Conservation (phyloP, 2,113 vertebrate genomes). For the Hippocampus barbouri region DNA sequence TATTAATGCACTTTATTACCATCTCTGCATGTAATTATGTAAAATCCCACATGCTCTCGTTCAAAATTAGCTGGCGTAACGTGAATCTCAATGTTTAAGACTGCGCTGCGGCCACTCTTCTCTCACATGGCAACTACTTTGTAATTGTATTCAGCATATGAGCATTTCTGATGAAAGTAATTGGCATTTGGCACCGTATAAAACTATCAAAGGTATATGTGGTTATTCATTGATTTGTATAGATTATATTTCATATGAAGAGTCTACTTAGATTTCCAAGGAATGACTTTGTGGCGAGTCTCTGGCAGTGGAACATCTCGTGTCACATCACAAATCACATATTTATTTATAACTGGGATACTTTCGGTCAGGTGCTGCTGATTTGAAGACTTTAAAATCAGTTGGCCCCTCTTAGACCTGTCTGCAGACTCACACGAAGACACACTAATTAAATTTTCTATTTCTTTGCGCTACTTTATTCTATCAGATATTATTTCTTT, state of each 20-base stretch:
- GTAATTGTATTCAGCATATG: background rate
- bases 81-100: background rate
- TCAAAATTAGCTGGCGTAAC: background rate
- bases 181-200: background rate
- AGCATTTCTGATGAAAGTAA: background rate
- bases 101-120: background rate
- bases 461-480: background rate
- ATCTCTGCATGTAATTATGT: constrained; percentile 1
- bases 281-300: background rate
- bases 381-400: background rate
- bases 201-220: background rate
- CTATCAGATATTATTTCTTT: background rate
- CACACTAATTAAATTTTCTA: background rate
- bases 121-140: background rate
- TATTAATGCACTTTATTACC: constrained; percentile 8
- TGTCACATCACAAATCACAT: background rate
- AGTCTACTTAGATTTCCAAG: background rate
- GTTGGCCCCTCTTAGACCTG: background rate
- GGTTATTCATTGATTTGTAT: background rate
- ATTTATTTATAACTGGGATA: background rate
- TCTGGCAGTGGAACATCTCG: background rate
- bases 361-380: background rate
- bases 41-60: background rate
- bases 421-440: background rate
- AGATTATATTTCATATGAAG: background rate